Conservation (phyloP, 1,140 invertebrate species). For the Acromyrmex charruanus region DNA sequence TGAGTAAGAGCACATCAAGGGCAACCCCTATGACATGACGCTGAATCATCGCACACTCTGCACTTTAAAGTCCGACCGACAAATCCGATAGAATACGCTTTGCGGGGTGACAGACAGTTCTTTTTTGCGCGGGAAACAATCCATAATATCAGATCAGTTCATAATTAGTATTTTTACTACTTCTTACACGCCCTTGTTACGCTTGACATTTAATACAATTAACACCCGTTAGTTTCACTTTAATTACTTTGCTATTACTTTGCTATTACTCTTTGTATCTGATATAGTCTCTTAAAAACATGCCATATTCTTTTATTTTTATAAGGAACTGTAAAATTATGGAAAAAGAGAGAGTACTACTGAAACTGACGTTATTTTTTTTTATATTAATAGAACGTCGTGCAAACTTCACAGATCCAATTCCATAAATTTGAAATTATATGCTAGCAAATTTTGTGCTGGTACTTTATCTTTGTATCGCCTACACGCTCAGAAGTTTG, state of each 20-base stretch:
- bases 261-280: not conserved
- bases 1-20: conserved; percentile 1
- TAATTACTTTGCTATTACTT: not conserved
- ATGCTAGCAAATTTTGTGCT: no score
- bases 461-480: no score
- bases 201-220: not conserved
- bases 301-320: no score
- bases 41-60: conserved; percentile 37
- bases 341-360: no score
- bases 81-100: conserved; percentile 21
- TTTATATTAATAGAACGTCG: no score
- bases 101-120: not conserved
- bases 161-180: not conserved
- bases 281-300: not conserved
- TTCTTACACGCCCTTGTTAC: not conserved
- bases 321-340: no score
- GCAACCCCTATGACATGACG: conserved; percentile 41
- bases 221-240: not conserved
- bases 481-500: no score
- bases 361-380: no score
- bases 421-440: no score
- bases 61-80: not conserved
- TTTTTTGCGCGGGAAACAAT: not conserved
- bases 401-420: no score
- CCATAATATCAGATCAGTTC: not conserved